Percentiles rank a stretch among this genome's conserved stretches.
These are phyloP conservation scores for Ophioninae sp. DNA, from an alignment of 2,888 invertebrate genomes.

Conservation along the genomic window DNA sequence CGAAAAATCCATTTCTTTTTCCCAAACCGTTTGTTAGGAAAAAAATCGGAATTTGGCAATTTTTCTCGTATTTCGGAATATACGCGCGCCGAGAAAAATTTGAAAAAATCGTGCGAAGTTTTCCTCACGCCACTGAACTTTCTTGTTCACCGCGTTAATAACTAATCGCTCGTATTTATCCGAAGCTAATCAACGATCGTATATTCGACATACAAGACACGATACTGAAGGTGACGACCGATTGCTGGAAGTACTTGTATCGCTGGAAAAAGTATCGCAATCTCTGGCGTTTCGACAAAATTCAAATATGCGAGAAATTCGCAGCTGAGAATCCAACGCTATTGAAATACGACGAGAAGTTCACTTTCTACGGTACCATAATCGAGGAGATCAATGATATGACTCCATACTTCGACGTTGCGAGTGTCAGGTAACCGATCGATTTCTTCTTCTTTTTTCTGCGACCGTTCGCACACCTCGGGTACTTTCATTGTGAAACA, in stretches of 20 bases:
- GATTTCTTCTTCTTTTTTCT: neutral
- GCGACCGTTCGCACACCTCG: neutral
- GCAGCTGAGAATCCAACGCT: constrained; percentile 85
- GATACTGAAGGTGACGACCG: constrained; percentile 85
- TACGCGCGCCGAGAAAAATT: no score
- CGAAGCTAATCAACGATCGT: constrained; percentile 86
- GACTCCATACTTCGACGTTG: constrained; percentile 85
- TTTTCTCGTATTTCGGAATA: no score
- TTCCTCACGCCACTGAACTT: neutral
- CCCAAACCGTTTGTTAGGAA: no score
- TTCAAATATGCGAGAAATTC: constrained; percentile 89
- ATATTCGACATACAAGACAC: constrained; percentile 86
- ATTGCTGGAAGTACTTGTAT: constrained; percentile 85
- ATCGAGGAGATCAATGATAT: constrained; percentile 86
- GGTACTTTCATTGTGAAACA: neutral
- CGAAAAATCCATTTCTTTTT: no score
- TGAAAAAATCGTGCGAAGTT: no score
- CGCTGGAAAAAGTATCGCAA: constrained; percentile 89
- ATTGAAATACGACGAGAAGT: constrained; percentile 90
- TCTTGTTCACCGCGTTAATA: neutral
- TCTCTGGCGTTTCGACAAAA: constrained; percentile 90
- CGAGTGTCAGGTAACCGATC: constrained; percentile 83
- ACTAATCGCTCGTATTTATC: neutral
- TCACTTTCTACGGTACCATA: constrained; percentile 91
- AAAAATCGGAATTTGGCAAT: no score